Evolutionary conservation across 2,113 vertebrate species (phyloP).

Genomic region (Mirounga angustirostris): DNA sequence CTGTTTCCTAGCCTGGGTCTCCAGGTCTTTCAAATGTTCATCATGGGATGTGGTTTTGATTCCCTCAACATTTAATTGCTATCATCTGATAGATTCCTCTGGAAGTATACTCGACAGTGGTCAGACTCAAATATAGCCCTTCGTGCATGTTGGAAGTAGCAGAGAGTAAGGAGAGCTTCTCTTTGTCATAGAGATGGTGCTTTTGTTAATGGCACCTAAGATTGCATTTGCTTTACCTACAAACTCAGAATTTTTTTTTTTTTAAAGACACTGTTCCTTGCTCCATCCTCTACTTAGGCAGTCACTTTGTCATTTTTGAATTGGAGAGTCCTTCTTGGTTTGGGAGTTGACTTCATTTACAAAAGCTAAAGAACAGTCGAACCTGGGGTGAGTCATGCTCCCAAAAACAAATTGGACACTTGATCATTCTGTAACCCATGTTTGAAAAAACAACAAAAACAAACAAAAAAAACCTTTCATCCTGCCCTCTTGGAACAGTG

Average conservation of each 20-base stretch:
- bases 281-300: background rate
- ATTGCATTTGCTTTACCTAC: background rate
- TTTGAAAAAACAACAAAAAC: background rate
- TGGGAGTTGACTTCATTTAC: background rate
- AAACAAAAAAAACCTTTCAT: background rate
- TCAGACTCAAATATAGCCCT: background rate
- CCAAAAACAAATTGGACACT: background rate
- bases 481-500: background rate
- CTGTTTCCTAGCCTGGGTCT: background rate
- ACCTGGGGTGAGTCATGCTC: background rate
- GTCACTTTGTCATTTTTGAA: background rate
- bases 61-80: background rate
- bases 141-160: background rate
- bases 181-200: background rate
- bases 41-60: background rate
- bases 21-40: background rate
- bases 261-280: background rate
- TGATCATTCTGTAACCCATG: background rate
- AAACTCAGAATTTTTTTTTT: background rate
- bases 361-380: background rate
- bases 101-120: background rate
- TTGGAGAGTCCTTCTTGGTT: background rate
- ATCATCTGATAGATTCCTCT: background rate
- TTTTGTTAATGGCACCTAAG: background rate
- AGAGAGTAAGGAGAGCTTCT: background rate